These are phyloP conservation scores for Xenotilapia flavipinnis DNA, from an alignment of 2,113 vertebrate species.

Conservation along the genomic window DNA sequence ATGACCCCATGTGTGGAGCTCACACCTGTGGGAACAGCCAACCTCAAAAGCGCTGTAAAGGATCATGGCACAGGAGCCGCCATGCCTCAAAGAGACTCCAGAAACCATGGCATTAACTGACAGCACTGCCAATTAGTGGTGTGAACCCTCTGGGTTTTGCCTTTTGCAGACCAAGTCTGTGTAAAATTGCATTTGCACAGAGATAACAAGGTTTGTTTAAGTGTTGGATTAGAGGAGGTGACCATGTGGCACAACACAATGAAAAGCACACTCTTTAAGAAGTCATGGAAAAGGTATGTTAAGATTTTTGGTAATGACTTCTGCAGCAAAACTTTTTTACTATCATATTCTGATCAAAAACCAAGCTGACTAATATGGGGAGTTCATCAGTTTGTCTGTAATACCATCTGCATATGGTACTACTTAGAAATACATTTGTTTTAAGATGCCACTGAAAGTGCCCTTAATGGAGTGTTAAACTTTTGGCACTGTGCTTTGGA, in stretches of 20 bases:
- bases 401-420: not conserved
- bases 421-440: not conserved
- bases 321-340: not conserved
- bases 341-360: not conserved
- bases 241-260: not conserved
- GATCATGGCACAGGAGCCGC: not conserved
- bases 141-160: not conserved
- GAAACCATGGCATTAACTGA: slow-evolving; percentile 2
- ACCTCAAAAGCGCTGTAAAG: slow-evolving; percentile 12
- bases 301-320: not conserved
- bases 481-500: not conserved
- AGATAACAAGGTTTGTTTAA: not conserved
- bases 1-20: not conserved
- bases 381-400: not conserved
- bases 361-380: not conserved
- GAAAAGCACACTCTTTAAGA: not conserved
- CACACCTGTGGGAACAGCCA: slow-evolving; percentile 21
- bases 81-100: slow-evolving; percentile 31
- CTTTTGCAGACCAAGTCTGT: not conserved
- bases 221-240: not conserved
- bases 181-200: not conserved
- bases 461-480: not conserved
- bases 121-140: slow-evolving; percentile 23
- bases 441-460: not conserved
- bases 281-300: not conserved